Base-by-base conservation (phyloP, 2,113 vertebrate species). In the Sinocyclocheilus anophthalmus region DNA sequence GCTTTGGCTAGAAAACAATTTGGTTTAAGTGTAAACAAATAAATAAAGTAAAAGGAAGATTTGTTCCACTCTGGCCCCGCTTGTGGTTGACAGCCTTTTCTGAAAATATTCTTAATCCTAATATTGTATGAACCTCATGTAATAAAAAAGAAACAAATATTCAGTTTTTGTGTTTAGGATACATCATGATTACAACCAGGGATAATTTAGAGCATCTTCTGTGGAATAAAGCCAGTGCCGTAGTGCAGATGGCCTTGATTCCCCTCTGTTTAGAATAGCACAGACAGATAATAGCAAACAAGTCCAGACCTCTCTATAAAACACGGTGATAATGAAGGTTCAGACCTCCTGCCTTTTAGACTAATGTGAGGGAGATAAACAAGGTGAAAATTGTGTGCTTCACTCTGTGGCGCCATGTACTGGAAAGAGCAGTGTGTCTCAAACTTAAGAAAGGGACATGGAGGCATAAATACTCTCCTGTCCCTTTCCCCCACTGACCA, bases 361-460 rank as follows among this genome's bases (percentile, higher is more conserved):
- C 39, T 81, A 55, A 78, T 65, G 16, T 26, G 61, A 30, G 39
- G 14, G 39, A 63, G 59, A 81, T 39, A 69, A 45, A 67, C 59
- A 67, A 16, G 57, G 53, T 79, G 11, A 79, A 55, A 81, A 48
- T 5, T n/a, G 22, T 14, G 12, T 24, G 57, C 33, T 55, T 80
- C 39, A 65, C 14, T 82, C 5, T 69, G 24, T 69, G 39, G 63
- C 39, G 61, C 5, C 65, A 13, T n/a, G 5, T 30, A 13, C 37
- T 24, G 24, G n/a, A 30, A 67, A 18, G 12, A 77, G 24, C 76
- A 39, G 72, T 12, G 77, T 2, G 33, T 14, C 26, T 84, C 39
- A 72, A 84, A 82, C 70, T 22, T 26, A n/a, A 81, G 63, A 72
- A 84, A 84, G 83, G 86, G 77, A 88, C 82, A 61, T 78, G 78